Base-by-base conservation (phyloP, 2,113 vertebrate genomes). In the Mesocricetus auratus region DNA sequence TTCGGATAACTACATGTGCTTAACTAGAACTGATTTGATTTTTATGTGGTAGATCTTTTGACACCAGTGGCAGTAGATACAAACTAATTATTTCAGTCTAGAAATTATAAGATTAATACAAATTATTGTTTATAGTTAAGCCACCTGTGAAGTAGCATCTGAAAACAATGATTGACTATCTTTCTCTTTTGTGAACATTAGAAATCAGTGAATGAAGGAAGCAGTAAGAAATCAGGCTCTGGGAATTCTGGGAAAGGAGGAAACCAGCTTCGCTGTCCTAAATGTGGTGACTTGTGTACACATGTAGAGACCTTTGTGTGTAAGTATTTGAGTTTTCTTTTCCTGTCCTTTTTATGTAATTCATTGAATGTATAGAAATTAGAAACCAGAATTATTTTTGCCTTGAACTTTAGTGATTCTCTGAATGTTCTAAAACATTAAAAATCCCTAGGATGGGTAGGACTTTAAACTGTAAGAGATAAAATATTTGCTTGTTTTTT, bases 251-350 rank as follows among this genome's bases (percentile, higher is more conserved):
- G 99, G 58, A 99, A 99, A 98, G 99, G 99, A 91, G 99, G 99
- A 95, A 99, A 98, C 98, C 99, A 99, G 75, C 98, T 99, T 39
- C 99, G 99, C 91, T 99, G 99, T 97, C 99, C 99, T 0, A 99
- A 99, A 98, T 99, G 99, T 97, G 99, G 99, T 2, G 99, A 99
- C 96, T 98, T 99, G 71, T 99, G 99, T 98, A 99, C 99, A 58
- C 99, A 99, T 0, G 99, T 99, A 96, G 99, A 99, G 98, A 99
- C 99, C 15, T 99, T 99, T 96, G 99, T 99, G 78, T 99, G 99
- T 99, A 98, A 99, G 99, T 99, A 94, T 90, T 78, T 22, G 89
- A 33, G 8, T 69, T 17, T 71, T 88, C 2, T 96, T 94, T 94
- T 29, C 21, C 21, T 42, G 7, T 90, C 3, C 60, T 31, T 92